Evolutionary conservation across 2,113 vertebrate genomes (phyloP).

Genomic region (Argyrosomus japonicus): DNA sequence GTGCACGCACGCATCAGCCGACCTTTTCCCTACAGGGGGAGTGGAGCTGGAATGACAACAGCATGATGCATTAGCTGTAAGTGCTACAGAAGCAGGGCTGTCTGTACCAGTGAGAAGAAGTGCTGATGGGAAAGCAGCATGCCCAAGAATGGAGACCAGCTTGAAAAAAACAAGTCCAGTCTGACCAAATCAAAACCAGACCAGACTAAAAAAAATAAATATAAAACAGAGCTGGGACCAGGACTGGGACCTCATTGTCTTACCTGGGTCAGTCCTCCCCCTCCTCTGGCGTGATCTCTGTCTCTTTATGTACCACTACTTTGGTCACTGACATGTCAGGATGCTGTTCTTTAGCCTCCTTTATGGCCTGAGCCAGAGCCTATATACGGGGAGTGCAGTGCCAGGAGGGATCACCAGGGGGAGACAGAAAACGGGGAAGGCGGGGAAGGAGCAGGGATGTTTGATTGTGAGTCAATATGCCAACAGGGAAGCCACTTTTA

Average conservation of each 20-base stretch:
- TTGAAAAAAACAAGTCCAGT: conserved; percentile 33
- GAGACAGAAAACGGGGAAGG: conserved; percentile 92
- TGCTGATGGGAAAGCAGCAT: conserved; percentile 75
- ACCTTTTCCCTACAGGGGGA: conserved; percentile 45
- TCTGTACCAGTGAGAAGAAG: conserved; percentile 45
- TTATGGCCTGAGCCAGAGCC: conserved; percentile 99
- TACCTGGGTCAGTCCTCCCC: conserved; percentile 98
- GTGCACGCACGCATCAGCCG: conserved; percentile 25
- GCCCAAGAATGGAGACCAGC: conserved; percentile 66
- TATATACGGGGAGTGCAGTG: conserved; percentile 82
- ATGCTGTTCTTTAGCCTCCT: conserved; percentile 99
- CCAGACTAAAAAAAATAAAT: conserved; percentile 13
- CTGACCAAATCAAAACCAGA: conserved; percentile 47
- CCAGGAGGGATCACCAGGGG: conserved; percentile 86
- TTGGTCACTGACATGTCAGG: conserved; percentile 99
- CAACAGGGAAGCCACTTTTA: conserved; percentile 69
- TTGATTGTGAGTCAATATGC: conserved; percentile 68
- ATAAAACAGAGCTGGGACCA: conserved; percentile 41
- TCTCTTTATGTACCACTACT: conserved; percentile 99
- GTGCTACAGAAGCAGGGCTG: conserved; percentile 59
- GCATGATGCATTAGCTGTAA: conserved; percentile 65
- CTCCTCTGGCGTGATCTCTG: conserved; percentile 97
- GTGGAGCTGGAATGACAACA: conserved; percentile 63
- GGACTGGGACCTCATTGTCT: conserved; percentile 82
- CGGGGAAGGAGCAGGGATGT: conserved; percentile 64